These are phyloP conservation scores for Bolborhynchus lineola DNA, from an alignment of 2,113 vertebrate species.

Conservation along the genomic window DNA sequence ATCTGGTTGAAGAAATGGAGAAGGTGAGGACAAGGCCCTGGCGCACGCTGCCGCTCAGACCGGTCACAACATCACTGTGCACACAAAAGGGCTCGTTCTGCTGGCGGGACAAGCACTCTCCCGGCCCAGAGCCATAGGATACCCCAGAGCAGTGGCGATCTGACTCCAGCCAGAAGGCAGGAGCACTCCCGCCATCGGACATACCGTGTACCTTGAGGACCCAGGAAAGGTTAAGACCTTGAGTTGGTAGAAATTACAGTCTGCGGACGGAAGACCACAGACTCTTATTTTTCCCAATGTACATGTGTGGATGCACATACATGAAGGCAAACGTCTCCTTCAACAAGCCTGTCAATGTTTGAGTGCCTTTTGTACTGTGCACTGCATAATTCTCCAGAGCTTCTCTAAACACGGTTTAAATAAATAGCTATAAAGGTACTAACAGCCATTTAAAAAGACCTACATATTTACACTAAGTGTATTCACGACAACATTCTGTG, in stretches of 20 bases:
- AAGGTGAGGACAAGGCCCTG: constrained; percentile 70
- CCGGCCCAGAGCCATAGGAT: background rate
- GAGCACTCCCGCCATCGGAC: background rate
- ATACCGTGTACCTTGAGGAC: background rate
- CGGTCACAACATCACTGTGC: constrained; percentile 38
- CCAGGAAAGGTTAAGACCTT: background rate
- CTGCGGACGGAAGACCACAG: background rate
- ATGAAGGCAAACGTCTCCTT: background rate
- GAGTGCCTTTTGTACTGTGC: background rate
- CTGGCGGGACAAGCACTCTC: background rate
- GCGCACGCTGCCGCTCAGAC: constrained; percentile 27
- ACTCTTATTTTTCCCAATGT: background rate
- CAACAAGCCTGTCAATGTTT: background rate
- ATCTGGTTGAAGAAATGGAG: constrained; percentile 86
- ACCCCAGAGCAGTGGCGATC: background rate
- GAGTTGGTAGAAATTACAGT: background rate
- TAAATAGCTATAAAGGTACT: background rate
- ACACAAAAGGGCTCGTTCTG: constrained; percentile 58
- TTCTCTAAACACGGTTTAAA: background rate
- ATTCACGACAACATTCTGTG: background rate
- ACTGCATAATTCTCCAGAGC: background rate
- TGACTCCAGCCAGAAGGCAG: background rate
- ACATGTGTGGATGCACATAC: rapidly evolving
- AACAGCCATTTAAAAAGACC: background rate
- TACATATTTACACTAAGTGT: background rate